phyloP scores from a whole-genome alignment of 2,113 vertebrate genomes.

The Oncorhynchus clarkii region DNA sequence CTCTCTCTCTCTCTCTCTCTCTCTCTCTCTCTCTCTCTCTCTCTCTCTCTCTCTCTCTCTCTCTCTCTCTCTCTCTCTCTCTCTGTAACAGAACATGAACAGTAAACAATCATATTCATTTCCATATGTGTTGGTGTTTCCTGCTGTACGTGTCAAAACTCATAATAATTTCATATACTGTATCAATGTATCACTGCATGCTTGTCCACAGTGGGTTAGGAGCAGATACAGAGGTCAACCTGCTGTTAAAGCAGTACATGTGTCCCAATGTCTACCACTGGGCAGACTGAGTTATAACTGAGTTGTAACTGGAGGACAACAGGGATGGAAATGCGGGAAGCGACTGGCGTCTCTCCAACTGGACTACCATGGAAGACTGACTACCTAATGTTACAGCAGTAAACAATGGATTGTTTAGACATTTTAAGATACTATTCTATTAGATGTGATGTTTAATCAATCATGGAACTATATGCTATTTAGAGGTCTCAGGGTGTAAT shows the following conservation, averaged over 20 bases:
- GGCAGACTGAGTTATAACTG: conserved; percentile 6
- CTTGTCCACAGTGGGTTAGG: conserved; percentile 47
- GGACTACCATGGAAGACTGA: not conserved
- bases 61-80: too few relatives aligned
- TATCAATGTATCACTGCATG: not conserved
- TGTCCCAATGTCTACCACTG: conserved; percentile 65
- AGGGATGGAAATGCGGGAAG: not conserved
- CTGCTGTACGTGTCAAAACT: not conserved
- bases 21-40: too few relatives aligned
- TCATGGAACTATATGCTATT: not conserved
- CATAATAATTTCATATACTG: not conserved
- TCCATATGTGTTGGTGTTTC: not conserved
- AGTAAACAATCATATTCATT: not conserved
- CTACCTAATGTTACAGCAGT: not conserved
- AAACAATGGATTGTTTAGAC: not conserved
- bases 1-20: too few relatives aligned
- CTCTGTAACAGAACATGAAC: too few relatives aligned
- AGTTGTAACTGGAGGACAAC: not conserved
- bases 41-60: too few relatives aligned
- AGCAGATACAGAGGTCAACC: conserved; percentile 66
- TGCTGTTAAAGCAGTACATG: conserved; percentile 71
- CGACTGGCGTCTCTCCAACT: not conserved
- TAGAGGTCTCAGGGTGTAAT: not conserved
- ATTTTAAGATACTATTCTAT: not conserved
- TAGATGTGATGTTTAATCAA: not conserved